These are phyloP conservation scores for Drosophila ochracea DNA, from an alignment of 2,888 invertebrate genomes.

Conservation along the genomic window DNA sequence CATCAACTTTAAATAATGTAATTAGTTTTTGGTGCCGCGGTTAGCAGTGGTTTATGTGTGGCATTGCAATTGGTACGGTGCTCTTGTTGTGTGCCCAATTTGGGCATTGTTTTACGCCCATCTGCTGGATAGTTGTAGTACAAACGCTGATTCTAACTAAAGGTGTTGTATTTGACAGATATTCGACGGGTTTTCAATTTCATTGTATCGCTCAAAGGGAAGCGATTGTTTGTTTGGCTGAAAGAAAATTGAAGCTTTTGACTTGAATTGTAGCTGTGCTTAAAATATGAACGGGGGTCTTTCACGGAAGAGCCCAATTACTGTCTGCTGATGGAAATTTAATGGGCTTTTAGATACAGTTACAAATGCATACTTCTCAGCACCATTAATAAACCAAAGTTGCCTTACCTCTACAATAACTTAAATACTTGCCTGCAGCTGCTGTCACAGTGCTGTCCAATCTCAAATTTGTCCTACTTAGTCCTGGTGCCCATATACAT, in stretches of 20 bases:
- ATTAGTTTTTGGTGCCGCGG: slow-evolving; percentile 77
- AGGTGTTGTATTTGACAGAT: slow-evolving; percentile 7
- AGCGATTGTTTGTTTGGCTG: neutral
- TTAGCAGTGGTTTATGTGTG: slow-evolving; percentile 28
- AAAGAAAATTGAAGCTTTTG: neutral
- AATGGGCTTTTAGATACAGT: neutral
- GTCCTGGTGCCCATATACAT: slow-evolving; percentile 42
- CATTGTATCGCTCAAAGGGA: neutral
- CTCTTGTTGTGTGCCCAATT: neutral
- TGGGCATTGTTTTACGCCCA: slow-evolving; percentile 5
- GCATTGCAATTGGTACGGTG: slow-evolving; percentile 9
- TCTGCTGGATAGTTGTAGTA: slow-evolving; percentile 2
- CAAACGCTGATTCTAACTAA: slow-evolving; percentile 11
- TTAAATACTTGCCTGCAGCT: slow-evolving; percentile 6
- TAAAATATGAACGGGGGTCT: neutral
- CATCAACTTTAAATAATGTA: slow-evolving; percentile 81
- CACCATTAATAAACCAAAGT: neutral
- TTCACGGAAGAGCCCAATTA: too few relatives aligned
- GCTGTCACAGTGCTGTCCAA: slow-evolving; percentile 8
- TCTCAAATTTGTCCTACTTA: slow-evolving; percentile 26
- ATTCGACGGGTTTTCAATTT: slow-evolving; percentile 10
- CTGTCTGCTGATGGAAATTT: neutral
- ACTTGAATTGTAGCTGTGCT: neutral
- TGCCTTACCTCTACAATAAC: neutral
- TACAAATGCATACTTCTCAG: neutral